Evolutionary conservation across 2,113 vertebrate genomes (phyloP), one percentile per base, ranked within the genome.

Genomic region (Harpagus bidentatus): DNA sequence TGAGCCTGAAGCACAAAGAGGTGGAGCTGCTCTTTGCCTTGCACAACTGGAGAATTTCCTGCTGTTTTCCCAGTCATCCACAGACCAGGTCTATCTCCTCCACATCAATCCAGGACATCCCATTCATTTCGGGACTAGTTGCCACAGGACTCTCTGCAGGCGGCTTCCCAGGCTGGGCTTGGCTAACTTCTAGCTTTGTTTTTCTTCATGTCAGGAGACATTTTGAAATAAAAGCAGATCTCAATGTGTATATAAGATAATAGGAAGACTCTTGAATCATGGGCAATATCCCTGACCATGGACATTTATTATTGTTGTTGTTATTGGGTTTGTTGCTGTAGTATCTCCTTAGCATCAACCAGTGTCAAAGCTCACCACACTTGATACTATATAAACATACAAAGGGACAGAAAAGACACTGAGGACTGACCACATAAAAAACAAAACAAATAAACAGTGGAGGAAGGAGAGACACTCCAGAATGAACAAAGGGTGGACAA

Each of bases 1-100:
- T 28, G n/a, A 93, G 96, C 94, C 94, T 7, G 18, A 14, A 92
- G 93, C 95, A 97, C 97, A 97, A 97, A 95, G 97, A 81, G 95
- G 94, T 95, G 95, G 97, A 78, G 96, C 67, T 96, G 95, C 79
- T 93, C 85, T 96, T 83, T 66, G 88, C 96, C 90, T 96, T 86
- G 85, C 94, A 93, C 97, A 96, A 96, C 97, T 97, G 97, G 95
- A 96, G 92, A 59, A 90, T 96, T 90, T 90, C 96, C 95, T 95
- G 95, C 97, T 96, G 96, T 90, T 95, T 97, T 96, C 92, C 93
- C 97, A 96, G 92, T 94, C 85, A 1, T 93, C 88, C 76, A 3
- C 90, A 90, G 76, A 79, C 93, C 97, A 95, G 97, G 95, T 97
- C 92, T 97, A 88, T 88, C 92, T 92, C 31, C 50, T 90, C 59